phyloP scores from a whole-genome alignment of 2,888 invertebrate species.

The Apantesis nais region DNA sequence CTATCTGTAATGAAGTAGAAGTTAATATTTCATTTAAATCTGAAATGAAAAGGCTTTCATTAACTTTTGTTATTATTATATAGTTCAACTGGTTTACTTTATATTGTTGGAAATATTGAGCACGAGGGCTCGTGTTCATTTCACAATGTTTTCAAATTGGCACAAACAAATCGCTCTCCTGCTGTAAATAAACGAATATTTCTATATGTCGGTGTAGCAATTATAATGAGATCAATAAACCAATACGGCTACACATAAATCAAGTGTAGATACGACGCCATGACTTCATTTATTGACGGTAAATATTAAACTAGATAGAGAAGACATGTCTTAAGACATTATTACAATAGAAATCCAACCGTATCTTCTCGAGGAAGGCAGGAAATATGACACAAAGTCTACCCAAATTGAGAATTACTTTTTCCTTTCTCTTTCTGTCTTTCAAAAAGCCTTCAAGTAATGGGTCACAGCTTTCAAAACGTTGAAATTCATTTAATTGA shows the following conservation, averaged over 20 bases:
- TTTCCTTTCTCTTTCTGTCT: too few species aligned
- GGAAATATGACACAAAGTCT: constrained; percentile 24
- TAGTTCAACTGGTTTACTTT: not conserved
- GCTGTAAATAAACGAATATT: not conserved
- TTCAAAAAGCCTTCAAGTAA: constrained; percentile 8
- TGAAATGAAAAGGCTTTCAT: too few species aligned
- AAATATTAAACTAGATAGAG: constrained; percentile 17
- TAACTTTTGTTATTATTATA: not conserved
- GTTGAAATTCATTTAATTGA: constrained; percentile 13
- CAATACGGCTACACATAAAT: constrained; percentile 11
- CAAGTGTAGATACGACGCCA: not conserved
- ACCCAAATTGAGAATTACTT: constrained; percentile 8
- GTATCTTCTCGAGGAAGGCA: constrained; percentile 17
- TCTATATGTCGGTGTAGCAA: not conserved
- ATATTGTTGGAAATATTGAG: too few species aligned
- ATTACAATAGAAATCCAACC: constrained; percentile 21
- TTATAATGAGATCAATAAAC: constrained; percentile 12
- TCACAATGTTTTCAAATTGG: not conserved
- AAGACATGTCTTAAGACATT: not conserved
- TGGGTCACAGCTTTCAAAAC: constrained; percentile 11
- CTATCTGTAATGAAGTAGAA: too few species aligned
- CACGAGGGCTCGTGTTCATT: too few species aligned
- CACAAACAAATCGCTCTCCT: not conserved
- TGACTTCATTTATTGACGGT: not conserved
- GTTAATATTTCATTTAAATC: too few species aligned